Conservation (phyloP, 2,113 vertebrate species). For the Elgaria multicarinata region DNA sequence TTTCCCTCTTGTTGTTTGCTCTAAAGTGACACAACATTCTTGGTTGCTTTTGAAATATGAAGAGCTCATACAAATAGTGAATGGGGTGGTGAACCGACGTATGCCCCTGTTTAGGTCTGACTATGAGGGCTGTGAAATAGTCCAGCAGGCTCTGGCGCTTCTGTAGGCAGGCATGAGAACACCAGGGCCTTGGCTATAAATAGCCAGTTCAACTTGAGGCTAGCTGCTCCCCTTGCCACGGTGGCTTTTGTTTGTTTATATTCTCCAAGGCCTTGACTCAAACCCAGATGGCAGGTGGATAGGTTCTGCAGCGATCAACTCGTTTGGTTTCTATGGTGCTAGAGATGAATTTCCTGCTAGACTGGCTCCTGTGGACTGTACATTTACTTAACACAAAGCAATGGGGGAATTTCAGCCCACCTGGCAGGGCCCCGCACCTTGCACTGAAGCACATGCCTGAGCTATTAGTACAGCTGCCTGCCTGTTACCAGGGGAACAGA, state of each 20-base stretch:
- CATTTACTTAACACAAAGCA: conserved; percentile 36
- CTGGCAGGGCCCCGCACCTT: conserved; percentile 46
- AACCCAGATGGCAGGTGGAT: neutral
- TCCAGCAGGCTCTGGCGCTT: conserved; percentile 16
- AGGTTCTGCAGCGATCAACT: neutral
- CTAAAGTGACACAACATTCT: neutral
- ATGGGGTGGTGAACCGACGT: neutral
- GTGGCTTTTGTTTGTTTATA: neutral
- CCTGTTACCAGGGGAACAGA: conserved; percentile 60
- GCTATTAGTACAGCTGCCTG: conserved; percentile 56
- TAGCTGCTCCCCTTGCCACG: neutral
- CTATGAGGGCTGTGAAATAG: neutral
- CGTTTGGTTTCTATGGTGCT: conserved; percentile 24
- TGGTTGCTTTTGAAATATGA: neutral
- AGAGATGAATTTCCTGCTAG: neutral
- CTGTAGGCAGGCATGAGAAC: conserved; percentile 3
- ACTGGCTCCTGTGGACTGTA: neutral
- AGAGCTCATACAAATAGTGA: neutral
- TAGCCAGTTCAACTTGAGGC: neutral
- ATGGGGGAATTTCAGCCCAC: conserved; percentile 44
- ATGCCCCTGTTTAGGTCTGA: conserved; percentile 13
- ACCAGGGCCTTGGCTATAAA: conserved; percentile 6
- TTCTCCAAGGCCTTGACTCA: neutral
- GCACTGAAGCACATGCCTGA: conserved; percentile 39
- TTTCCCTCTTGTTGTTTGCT: neutral